These are phyloP conservation scores for Cephus runcator DNA, from an alignment of 2,888 invertebrate genomes.

Conservation along the genomic window DNA sequence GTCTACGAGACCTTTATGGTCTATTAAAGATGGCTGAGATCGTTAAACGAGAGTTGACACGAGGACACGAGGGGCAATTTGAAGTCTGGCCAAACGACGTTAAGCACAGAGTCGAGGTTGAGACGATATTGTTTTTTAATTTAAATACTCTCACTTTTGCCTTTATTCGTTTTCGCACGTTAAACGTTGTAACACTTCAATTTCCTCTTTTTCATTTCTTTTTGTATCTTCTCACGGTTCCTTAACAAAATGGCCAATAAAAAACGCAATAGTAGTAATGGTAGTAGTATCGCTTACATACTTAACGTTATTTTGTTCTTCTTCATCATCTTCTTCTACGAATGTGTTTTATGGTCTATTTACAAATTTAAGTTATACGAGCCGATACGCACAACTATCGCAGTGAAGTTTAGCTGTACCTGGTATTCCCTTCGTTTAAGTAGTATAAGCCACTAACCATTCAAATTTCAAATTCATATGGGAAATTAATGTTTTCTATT, in stretches of 20 bases:
- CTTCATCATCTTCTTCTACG: constrained; percentile 27
- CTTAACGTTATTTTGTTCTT: constrained; percentile 22
- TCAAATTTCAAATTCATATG: neutral
- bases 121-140: constrained; percentile 30
- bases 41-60: neutral
- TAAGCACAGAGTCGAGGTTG: constrained; percentile 40
- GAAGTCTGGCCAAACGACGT: constrained; percentile 29
- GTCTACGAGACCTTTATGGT: neutral
- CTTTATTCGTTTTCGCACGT: constrained; percentile 30
- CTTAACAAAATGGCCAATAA: constrained; percentile 34
- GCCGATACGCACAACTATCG: constrained; percentile 28
- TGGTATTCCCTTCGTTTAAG: constrained; percentile 15
- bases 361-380: constrained; percentile 45
- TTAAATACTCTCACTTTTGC: constrained; percentile 35
- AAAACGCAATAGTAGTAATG: constrained; percentile 14
- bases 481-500: constrained; percentile 17
- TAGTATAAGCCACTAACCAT: constrained; percentile 23
- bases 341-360: constrained; percentile 26
- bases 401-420: constrained; percentile 30
- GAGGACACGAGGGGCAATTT: neutral
- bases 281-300: constrained; percentile 30
- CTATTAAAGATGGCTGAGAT: neutral
- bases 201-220: constrained; percentile 32
- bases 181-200: constrained; percentile 39
- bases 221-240: constrained; percentile 15